Evolutionary conservation across 2,797 vertebrate species (phyloP).

Genomic region (Xerus rutilus): DNA sequence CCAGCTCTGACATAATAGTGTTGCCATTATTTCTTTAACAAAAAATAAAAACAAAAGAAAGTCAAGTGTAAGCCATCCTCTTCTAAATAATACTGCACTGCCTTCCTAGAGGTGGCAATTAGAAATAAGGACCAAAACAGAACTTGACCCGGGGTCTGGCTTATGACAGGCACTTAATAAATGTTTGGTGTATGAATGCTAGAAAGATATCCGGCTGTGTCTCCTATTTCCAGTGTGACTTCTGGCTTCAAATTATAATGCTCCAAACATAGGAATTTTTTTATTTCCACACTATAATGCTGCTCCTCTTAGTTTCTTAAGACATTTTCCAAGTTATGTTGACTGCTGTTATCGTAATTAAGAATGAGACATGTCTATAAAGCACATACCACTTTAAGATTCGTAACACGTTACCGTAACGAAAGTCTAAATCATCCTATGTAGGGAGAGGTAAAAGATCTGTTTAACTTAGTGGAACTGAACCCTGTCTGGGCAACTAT

Average conservation of each 20-base stretch:
- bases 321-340: neutral
- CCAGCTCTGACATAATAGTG: neutral
- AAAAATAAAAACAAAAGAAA: neutral
- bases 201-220: neutral
- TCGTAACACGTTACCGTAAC: neutral
- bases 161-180: neutral
- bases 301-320: conserved; percentile 31
- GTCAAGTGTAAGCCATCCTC: neutral
- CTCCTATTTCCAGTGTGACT: neutral
- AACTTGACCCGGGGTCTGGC: neutral
- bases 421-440: neutral
- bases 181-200: neutral
- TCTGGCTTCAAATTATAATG: neutral
- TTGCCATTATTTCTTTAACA: neutral
- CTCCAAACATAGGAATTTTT: neutral
- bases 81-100: neutral
- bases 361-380: neutral
- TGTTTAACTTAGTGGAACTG: neutral
- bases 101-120: neutral
- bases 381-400: conserved; percentile 21
- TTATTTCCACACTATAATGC: neutral
- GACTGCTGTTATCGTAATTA: neutral
- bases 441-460: neutral
- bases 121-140: neutral
- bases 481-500: neutral